These are phyloP conservation scores for Anolis apletophallus DNA, from an alignment of 2,797 vertebrate species.

Conservation along the genomic window DNA sequence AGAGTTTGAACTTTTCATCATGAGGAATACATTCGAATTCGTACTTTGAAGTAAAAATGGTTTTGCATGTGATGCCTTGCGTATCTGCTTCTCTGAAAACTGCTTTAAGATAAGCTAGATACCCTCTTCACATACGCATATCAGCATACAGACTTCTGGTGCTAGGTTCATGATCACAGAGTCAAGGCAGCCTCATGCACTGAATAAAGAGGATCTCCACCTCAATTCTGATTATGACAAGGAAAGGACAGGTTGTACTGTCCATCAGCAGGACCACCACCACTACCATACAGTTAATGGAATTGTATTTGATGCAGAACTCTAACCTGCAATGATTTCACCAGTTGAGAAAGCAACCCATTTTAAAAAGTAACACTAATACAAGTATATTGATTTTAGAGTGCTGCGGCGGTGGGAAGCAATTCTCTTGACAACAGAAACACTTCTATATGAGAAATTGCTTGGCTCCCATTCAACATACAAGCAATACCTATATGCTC, in stretches of 20 bases:
- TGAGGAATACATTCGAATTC: neutral
- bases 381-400: neutral
- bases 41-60: neutral
- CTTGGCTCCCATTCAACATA: neutral
- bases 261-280: neutral
- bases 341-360: neutral
- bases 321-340: neutral
- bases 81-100: neutral
- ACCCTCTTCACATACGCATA: neutral
- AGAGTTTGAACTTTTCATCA: neutral
- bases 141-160: neutral
- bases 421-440: no score
- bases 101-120: neutral
- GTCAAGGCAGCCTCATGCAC: neutral
- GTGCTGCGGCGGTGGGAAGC: no score
- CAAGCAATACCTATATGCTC: neutral
- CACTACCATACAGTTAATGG: neutral
- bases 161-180: no score
- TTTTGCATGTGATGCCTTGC: neutral
- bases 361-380: neutral
- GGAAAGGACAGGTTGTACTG: neutral
- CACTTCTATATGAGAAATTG: neutral
- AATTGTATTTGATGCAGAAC: neutral
- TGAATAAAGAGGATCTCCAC: neutral
- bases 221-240: neutral